Conservation (phyloP, 2,113 vertebrate species). For the Aldabrachelys gigantea region DNA sequence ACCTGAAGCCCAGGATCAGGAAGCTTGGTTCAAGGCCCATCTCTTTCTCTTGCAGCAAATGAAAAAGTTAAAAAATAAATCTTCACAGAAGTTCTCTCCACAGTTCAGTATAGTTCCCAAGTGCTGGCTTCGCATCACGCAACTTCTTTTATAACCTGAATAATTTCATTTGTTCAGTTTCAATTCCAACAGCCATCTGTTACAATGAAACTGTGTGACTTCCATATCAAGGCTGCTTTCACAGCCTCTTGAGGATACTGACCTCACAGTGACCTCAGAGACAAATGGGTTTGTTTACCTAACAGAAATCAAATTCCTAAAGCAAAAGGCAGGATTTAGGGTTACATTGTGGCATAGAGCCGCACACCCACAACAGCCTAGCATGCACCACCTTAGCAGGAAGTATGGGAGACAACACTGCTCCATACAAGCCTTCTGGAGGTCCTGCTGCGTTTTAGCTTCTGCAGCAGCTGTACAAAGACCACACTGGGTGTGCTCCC, state of each 20-base stretch:
- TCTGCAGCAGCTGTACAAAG: not conserved
- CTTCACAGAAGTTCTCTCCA: not conserved
- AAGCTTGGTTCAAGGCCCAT: not conserved
- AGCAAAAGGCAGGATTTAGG: not conserved
- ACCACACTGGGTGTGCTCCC: not conserved
- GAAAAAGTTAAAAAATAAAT: not conserved
- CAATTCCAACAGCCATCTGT: not conserved
- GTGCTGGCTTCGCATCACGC: not conserved
- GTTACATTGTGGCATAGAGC: not conserved
- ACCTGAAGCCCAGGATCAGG: not conserved
- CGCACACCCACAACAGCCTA: not conserved
- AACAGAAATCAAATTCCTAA: not conserved
- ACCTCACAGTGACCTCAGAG: constrained; percentile 4
- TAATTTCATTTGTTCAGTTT: not conserved
- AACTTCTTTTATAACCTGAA: not conserved
- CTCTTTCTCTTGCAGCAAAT: constrained; percentile 27
- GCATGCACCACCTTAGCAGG: not conserved
- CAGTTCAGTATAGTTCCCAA: rapidly evolving
- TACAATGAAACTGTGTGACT: not conserved
- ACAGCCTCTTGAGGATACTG: not conserved
- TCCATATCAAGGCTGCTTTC: not conserved
- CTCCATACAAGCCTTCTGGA: not conserved
- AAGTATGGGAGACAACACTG: not conserved
- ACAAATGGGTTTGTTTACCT: not conserved
- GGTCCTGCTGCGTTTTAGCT: not conserved